Conservation (phyloP, 2,888 invertebrate species). For the Drosophila cracens region DNA sequence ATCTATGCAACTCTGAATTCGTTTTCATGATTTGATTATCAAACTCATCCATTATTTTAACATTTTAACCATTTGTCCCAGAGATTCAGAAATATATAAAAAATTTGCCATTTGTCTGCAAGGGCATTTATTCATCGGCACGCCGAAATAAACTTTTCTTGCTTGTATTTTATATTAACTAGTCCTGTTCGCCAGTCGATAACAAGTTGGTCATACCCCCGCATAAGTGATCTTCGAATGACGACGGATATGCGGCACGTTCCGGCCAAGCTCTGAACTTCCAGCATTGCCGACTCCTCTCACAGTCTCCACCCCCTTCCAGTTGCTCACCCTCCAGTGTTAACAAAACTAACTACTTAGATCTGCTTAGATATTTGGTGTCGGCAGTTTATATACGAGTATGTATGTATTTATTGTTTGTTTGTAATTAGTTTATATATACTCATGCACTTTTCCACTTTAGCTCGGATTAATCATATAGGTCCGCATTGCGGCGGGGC, state of each 20-base stretch:
- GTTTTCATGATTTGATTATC: background rate
- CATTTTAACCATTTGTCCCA: background rate
- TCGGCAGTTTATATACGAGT: constrained; percentile 27
- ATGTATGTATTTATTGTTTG: constrained; percentile 14
- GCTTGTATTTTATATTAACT: constrained; percentile 7
- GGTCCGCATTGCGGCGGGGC: constrained; percentile 84
- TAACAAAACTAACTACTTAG: constrained; percentile 1
- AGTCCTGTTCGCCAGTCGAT: constrained; percentile 15
- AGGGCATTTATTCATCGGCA: constrained; percentile 14
- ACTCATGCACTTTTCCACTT: background rate
- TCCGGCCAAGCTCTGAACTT: constrained; percentile 48
- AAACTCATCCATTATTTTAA: background rate
- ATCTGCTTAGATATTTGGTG: constrained; percentile 17
- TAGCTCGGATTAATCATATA: constrained; percentile 77
- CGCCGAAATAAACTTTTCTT: background rate
- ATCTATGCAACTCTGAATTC: background rate
- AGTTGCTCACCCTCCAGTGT: background rate
- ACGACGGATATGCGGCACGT: constrained; percentile 52
- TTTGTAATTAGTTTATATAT: constrained; percentile 8
- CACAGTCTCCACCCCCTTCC: constrained; percentile 5
- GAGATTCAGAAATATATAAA: background rate
- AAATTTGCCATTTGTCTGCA: constrained; percentile 12
- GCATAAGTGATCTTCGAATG: background rate
- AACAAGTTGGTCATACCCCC: constrained; percentile 64
- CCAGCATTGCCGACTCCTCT: constrained; percentile 40